phyloP scores from a whole-genome alignment of 1,140 invertebrate genomes.

The Orussus abietinus region DNA sequence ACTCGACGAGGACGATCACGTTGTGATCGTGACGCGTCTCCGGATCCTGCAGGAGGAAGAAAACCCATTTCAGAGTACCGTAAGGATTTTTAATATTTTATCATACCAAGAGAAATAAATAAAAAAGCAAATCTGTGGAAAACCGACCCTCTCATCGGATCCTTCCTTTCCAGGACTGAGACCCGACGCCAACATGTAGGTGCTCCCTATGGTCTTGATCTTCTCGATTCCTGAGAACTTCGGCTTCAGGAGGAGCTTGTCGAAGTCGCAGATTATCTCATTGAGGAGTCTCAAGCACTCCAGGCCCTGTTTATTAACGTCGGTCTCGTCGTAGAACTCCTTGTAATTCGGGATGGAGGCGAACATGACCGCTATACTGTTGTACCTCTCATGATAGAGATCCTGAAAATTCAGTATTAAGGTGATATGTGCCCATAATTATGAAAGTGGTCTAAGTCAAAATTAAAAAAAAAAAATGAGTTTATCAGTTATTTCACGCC shows the following conservation, averaged over 20 bases:
- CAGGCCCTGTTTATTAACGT: conserved; percentile 94
- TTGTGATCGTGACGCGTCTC: conserved; percentile 79
- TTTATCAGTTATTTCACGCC: too few relatives aligned
- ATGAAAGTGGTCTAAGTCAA: too few relatives aligned
- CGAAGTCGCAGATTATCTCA: conserved; percentile 98
- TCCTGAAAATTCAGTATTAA: conserved; percentile 58
- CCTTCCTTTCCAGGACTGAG: conserved; percentile 83
- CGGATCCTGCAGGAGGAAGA: conserved; percentile 57
- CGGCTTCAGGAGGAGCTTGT: conserved; percentile 90
- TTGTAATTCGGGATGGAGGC: conserved; percentile 98
- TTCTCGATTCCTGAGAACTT: conserved; percentile 96
- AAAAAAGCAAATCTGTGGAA: background rate
- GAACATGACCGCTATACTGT: conserved; percentile 95
- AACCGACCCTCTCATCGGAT: conserved; percentile 56
- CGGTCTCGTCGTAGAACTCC: conserved; percentile 96
- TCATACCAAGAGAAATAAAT: background rate
- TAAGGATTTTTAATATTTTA: conserved; percentile 3
- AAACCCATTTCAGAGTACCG: conserved; percentile 11
- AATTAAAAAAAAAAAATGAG: too few relatives aligned
- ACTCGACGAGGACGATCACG: conserved; percentile 86
- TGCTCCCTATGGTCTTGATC: conserved; percentile 98
- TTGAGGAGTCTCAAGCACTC: conserved; percentile 93
- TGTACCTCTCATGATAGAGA: conserved; percentile 92
- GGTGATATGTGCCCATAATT: too few relatives aligned
- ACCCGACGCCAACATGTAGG: conserved; percentile 96